Evolutionary conservation across 23 tunicate species (phyloP).

Genomic region (Aplidium turbinatum): DNA sequence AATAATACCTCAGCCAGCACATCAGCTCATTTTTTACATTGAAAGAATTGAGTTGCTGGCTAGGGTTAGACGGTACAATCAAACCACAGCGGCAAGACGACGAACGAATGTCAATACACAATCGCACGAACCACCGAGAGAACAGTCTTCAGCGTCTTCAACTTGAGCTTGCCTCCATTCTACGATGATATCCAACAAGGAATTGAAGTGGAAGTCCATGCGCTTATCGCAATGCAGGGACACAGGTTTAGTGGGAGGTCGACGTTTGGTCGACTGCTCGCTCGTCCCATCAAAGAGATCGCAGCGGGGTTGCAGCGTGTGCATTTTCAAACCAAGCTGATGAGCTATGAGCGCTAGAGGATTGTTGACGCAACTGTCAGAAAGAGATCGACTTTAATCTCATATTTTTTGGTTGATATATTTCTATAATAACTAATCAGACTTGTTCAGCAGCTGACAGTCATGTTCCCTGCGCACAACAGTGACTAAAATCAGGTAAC

Average conservation of each 20-base stretch:
- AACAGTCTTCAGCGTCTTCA: constrained; percentile 58
- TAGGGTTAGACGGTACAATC: no score
- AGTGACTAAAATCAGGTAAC: no score
- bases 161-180: constrained; percentile 87
- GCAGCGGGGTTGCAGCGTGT: constrained; percentile 63
- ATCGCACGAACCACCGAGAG: constrained; percentile 49
- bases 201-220: constrained; percentile 91
- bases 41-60: no score
- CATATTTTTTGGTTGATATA: no score
- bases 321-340: constrained; percentile 71
- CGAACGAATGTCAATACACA: no score
- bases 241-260: constrained; percentile 35
- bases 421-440: no score
- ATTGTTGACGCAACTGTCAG: constrained; percentile 70
- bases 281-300: constrained; percentile 55
- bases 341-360: constrained; percentile 77
- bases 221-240: constrained; percentile 69
- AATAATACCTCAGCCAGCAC: no score
- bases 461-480: no score
- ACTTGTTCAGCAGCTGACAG: no score
- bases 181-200: constrained; percentile 74
- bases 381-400: no score
- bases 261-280: constrained; percentile 4
- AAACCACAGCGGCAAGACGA: no score
- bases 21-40: no score